Base-by-base conservation (phyloP, 2,888 invertebrate genomes). In the Melikaiella ostensackeni region DNA sequence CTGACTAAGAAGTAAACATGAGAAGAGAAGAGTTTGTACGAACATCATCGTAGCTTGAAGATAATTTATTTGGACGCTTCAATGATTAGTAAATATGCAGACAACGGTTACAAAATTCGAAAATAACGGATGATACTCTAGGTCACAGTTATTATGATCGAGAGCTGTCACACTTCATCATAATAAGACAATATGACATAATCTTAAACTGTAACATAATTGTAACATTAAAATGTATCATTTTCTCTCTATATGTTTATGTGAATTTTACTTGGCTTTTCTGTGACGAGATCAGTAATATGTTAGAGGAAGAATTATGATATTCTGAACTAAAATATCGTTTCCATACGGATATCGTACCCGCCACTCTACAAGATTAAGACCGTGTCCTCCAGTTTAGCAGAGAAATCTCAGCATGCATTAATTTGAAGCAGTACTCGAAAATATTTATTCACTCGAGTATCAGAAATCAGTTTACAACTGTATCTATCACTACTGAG, bases 51-150 rank as follows among this genome's bases (percentile, higher is more conserved):
- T 9, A 13, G 0, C 27, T 42, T 66, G 42, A 42, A 42, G 24
- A 27, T 66, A 42, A 66, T 66, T 66, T 66, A 38, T 66, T 50
- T 46, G 50, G 46, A 50, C 42, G 46, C 46, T 27, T 70, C 27
- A 70, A 70, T 70, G 66, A 46, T 70, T 46, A 27, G 66, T 46
- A 30, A 70, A 70, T 46, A 70, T 50, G 30, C 70, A 30, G 46
- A 30, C 50, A 70, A 50, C 70, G 27, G 50, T 46, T 70, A 50
- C 30, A 13, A 70, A 70, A 70, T 70, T 70, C 46, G 50, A 33
- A 33, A 50, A 70, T 70, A 70, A 70, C 70, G 50, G 70, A 50
- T 70, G 50, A 27, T 70, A 46, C n/a, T 50, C 35, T 4, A 7
- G 35, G n/a, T 46, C n/a, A 70, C 50, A 30, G 50, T 70, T 50